A percentile compares a stretch with the other conserved stretches of the same genome.
phyloP scores from a whole-genome alignment of 2,888 invertebrate genomes.

The Plusia festucae region DNA sequence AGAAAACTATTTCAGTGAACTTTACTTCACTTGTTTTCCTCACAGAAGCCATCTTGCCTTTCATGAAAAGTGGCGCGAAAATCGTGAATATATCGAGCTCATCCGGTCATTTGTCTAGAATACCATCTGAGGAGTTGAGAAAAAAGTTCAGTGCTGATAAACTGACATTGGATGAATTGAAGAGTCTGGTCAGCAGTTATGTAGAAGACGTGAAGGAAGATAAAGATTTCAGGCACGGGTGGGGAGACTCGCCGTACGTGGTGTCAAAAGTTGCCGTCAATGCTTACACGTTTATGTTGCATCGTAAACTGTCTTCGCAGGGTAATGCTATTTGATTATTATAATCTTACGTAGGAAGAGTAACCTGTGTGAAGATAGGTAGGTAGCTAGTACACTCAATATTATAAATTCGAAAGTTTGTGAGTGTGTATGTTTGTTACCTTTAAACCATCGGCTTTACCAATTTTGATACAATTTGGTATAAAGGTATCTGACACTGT shows the following conservation, averaged over 20 bases:
- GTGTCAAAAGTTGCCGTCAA: constrained; percentile 93
- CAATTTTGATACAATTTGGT: too few relatives aligned
- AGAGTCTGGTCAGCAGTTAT: constrained; percentile 90
- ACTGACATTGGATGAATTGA: constrained; percentile 88
- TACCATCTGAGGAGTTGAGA: constrained; percentile 88
- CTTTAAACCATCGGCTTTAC: too few relatives aligned
- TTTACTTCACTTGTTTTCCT: constrained; percentile 78
- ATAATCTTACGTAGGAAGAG: background rate
- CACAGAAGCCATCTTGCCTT: constrained; percentile 91
- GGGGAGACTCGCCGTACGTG: constrained; percentile 91
- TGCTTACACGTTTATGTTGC: constrained; percentile 91
- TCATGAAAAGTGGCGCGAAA: constrained; percentile 90
- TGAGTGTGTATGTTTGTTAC: too few relatives aligned
- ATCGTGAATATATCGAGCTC: constrained; percentile 94
- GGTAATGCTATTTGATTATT: constrained; percentile 62
- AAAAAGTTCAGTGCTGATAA: constrained; percentile 82
- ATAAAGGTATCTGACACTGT: too few relatives aligned
- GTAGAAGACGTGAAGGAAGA: constrained; percentile 86
- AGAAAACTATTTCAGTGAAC: constrained; percentile 77
- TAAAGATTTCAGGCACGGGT: constrained; percentile 78
- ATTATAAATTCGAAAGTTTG: too few relatives aligned
- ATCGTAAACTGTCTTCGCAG: constrained; percentile 77
- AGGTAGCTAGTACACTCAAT: too few relatives aligned
- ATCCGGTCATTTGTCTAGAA: constrained; percentile 90
- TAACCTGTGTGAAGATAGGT: background rate